Conservation (phyloP, 2,113 vertebrate genomes). For the Protobothrops flavoviridis region DNA sequence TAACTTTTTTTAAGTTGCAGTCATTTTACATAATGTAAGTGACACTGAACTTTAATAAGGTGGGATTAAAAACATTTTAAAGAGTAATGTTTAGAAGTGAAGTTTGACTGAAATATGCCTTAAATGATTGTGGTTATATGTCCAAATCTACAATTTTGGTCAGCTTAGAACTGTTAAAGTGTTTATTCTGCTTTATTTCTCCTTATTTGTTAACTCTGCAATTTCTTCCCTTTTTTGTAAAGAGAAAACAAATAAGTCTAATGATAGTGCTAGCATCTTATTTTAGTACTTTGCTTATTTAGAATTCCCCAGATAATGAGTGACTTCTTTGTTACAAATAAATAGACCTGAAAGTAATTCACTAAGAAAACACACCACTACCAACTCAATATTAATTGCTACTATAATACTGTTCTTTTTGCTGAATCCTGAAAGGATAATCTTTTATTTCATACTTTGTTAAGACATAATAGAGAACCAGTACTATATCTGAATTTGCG, state of each 20-base stretch:
- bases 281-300: background rate
- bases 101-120: background rate
- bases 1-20: background rate
- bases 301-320: background rate
- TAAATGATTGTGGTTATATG: background rate
- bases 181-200: background rate
- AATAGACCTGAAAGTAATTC: background rate
- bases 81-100: background rate
- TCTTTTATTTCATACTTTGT: constrained; percentile 3
- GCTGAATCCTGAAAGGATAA: background rate
- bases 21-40: background rate
- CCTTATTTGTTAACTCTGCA: background rate
- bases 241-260: background rate
- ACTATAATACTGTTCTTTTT: constrained; percentile 3
- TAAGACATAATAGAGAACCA: background rate
- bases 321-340: constrained; percentile 24
- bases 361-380: background rate
- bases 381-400: background rate
- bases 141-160: background rate
- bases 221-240: background rate
- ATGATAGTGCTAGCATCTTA: background rate
- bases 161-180: background rate
- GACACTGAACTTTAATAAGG: background rate
- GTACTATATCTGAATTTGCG: background rate
- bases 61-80: background rate